Conservation (phyloP, 1,140 invertebrate genomes). For the Trichomalopsis sarcophagae region DNA sequence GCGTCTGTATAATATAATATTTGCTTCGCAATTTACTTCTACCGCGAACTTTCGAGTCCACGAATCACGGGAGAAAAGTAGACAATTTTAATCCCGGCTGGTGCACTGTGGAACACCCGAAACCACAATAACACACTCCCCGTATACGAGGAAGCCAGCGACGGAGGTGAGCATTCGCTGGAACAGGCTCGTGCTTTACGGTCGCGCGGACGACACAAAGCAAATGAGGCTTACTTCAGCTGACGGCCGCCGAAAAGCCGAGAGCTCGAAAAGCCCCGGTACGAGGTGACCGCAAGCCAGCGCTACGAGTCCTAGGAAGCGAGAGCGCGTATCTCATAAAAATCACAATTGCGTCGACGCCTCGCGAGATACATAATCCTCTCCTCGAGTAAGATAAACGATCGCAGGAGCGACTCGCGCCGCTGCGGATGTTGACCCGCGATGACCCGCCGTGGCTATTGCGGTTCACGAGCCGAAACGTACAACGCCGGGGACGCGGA, state of each 20-base stretch:
- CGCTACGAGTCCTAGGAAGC: not conserved
- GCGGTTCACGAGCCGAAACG: not conserved
- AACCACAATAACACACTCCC: too few species aligned
- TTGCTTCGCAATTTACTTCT: not conserved
- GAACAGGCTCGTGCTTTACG: not conserved
- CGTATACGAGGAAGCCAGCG: too few species aligned
- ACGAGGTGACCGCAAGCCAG: not conserved
- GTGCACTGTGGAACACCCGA: too few species aligned
- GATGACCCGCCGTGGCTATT: not conserved
- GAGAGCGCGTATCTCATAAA: not conserved
- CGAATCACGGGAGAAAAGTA: too few species aligned
- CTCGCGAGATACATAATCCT: not conserved
- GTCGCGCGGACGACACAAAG: not conserved
- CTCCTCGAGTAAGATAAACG: slow-evolving; percentile 11
- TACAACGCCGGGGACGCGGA: not conserved
- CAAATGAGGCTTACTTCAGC: not conserved
- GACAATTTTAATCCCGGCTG: too few species aligned
- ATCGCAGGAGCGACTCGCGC: not conserved
- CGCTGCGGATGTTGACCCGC: not conserved
- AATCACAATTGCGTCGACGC: slow-evolving; percentile 35
- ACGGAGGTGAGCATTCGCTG: too few species aligned
- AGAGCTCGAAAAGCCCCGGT: not conserved
- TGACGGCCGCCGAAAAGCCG: not conserved
- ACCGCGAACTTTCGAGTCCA: not conserved
- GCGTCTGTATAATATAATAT: not conserved